Base-by-base conservation (phyloP, 2,113 vertebrate species). In the Hyperopisus bebe region DNA sequence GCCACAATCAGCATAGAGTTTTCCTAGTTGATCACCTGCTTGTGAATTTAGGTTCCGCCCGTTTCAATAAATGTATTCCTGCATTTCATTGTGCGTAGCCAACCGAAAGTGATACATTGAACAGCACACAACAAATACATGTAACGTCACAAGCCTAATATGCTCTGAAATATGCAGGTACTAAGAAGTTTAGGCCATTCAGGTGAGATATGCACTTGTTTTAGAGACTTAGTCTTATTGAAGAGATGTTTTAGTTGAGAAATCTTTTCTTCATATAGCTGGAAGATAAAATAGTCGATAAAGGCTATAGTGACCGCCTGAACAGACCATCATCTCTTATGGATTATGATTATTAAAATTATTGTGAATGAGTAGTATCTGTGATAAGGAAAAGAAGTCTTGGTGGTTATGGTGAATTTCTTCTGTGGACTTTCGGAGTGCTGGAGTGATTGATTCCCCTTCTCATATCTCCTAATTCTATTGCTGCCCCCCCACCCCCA, bases 381-480 rank as follows among this genome's bases (percentile, higher is more conserved):
- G 1, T 44, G 47, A 89, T 35, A 24, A 9, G 46, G 15, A 27
- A 10, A 35, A 31, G 15, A 6, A 9, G 1, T 48, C 27, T 48
- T n/a, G 53, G 24, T 19, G 24, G 70, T 10, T 80, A 46, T 21
- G 17, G 70, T 44, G 47, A 51, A 44, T 21, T 19, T 39, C 19
- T 2, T 53, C 47, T 24, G 46, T 51, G 21, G 46, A 55, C 4
- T 6, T 55, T 39, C 15, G 77, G 19, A 83, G 51, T 27, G 35
- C 50, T 62, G 39, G 15, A 19, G 2, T 39, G 4, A 42, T 80
- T 13, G 24, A 85, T 84, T 62, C 53, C 89, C 21, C 90, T 46
- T 48, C 77, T 50, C 47, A 86, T 89, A 44, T 90, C 87, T 91
- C 89, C 46, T 66, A n/a, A 77, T 92, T 86, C 89, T 89, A 89